These are phyloP conservation scores for Ormyrus labotus DNA, from an alignment of 2,888 invertebrate species.

Conservation along the genomic window DNA sequence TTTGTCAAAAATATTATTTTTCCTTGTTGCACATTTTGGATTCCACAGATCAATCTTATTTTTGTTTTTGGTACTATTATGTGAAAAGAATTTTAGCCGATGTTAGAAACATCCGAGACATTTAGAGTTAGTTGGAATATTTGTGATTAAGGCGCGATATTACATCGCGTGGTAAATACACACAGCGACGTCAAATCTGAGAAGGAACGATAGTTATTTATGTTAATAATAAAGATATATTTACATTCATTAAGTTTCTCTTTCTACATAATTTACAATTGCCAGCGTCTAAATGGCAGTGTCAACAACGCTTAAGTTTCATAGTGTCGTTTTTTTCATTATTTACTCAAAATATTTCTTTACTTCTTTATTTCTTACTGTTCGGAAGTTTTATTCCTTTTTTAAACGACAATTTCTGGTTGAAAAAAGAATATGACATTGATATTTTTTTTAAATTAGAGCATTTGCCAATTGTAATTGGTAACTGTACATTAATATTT, in stretches of 20 bases:
- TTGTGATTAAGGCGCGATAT: slow-evolving; percentile 51
- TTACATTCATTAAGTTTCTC: slow-evolving; percentile 71
- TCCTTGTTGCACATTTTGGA: slow-evolving; percentile 9
- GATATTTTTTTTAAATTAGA: slow-evolving; percentile 67
- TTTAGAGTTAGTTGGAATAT: slow-evolving; percentile 49
- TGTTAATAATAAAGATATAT: slow-evolving; percentile 75
- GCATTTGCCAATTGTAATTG: slow-evolving; percentile 71
- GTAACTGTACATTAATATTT: slow-evolving; percentile 74
- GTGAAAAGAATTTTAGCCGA: slow-evolving; percentile 29
- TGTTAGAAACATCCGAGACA: slow-evolving; percentile 50
- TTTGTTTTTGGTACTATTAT: slow-evolving; percentile 25
- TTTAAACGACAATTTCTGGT: slow-evolving; percentile 50
- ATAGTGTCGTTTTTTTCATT: slow-evolving; percentile 46
- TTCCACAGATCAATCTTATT: slow-evolving; percentile 12
- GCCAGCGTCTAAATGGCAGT: slow-evolving; percentile 72
- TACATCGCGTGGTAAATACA: slow-evolving; percentile 44
- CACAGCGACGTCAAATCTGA: slow-evolving; percentile 56
- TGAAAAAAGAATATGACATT: slow-evolving; percentile 64
- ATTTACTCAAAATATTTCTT: slow-evolving; percentile 45
- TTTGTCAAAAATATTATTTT: slow-evolving; percentile 19
- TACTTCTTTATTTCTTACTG: slow-evolving; percentile 15
- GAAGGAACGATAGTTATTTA: slow-evolving; percentile 65
- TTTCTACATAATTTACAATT: slow-evolving; percentile 75
- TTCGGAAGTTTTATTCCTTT: slow-evolving; percentile 32
- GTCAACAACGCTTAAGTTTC: slow-evolving; percentile 68